Base-by-base conservation (phyloP, 2,797 vertebrate species). In the Peromyscus attwateri region DNA sequence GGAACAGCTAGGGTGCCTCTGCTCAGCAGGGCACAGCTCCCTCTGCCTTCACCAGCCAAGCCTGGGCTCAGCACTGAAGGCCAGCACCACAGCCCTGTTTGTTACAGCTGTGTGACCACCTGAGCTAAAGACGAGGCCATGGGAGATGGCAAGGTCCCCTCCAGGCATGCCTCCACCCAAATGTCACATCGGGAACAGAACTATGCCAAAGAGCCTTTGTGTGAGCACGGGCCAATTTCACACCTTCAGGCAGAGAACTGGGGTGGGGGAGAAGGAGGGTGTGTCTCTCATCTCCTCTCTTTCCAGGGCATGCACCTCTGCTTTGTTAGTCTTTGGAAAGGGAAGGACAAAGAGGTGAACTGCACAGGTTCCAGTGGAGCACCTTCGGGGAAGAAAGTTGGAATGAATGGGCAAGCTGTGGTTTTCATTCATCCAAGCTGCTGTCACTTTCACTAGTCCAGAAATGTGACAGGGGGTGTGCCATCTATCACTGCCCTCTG, bases 381-480 rank as follows among this genome's bases (percentile, higher is more conserved):
- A 62, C 80, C 95, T 91, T 73, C 87, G 92, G 95, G 91, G 92
- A 95, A 96, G 80, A 88, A 96, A 91, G 90, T 76, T 80, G 79
- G 97, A 95, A 95, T 92, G 75, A 92, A 95, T 27, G 73, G 82
- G 82, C 89, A 75, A 81, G 79, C 88, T 70, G 87, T 43, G 77
- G 85, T 81, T 97, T 88, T 87, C 92, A 68, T 85, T 90, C 89
- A 96, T 64, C 71, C 64, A 3, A 2, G 0, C 27, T 73, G 11
- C 87, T 57, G 83, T 85, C 80, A 0, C 89, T 93, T 92, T 94
- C 95, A 94, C 97, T 91, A 95, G 83, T 92, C 87, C 14, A 43
- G 94, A 96, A 97, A 92, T 85, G 89, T 57, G 94, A 92, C 82
- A 82, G 70, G 43, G 52, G 2, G 80, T 57, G 79, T 73, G 70